phyloP scores from a whole-genome alignment of 2,888 invertebrate species.

The Calliopum simillimum region DNA sequence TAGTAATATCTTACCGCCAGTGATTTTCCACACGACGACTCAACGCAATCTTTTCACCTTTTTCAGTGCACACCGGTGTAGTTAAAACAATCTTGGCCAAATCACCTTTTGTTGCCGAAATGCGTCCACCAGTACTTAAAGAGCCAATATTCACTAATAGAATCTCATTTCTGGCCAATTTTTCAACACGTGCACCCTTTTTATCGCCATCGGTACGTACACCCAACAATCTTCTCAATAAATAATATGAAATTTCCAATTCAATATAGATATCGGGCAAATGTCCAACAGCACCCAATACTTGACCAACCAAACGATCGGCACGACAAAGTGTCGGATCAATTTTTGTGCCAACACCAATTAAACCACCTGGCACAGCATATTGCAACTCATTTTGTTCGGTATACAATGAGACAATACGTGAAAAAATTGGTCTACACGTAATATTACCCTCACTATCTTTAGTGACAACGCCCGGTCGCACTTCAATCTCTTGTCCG shows the following conservation, averaged over 20 bases:
- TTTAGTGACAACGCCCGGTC: slow-evolving; percentile 97
- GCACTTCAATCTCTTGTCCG: slow-evolving; percentile 98
- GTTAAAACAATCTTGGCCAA: slow-evolving; percentile 97
- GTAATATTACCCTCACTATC: slow-evolving; percentile 95
- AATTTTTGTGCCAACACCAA: slow-evolving; percentile 99
- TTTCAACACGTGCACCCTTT: slow-evolving; percentile 97
- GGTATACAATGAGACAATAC: slow-evolving; percentile 96
- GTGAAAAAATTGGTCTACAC: slow-evolving; percentile 96
- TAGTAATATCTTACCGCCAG: slow-evolving; percentile 81
- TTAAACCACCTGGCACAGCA: slow-evolving; percentile 99
- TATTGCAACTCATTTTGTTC: slow-evolving; percentile 99
- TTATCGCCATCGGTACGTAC: slow-evolving; percentile 99
- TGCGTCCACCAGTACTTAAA: slow-evolving; percentile 96
- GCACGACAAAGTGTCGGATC: slow-evolving; percentile 99
- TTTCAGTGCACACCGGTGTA: slow-evolving; percentile 98
- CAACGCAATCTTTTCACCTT: slow-evolving; percentile 98
- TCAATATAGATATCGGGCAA: slow-evolving; percentile 98
- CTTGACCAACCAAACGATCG: slow-evolving; percentile 97
- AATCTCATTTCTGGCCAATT: slow-evolving; percentile 89
- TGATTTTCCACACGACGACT: slow-evolving; percentile 99
- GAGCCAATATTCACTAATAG: slow-evolving; percentile 99
- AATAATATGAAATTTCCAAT: slow-evolving; percentile 97
- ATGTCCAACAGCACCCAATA: slow-evolving; percentile 95
- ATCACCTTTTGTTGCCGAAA: slow-evolving; percentile 94
- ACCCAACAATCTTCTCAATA: slow-evolving; percentile 93